Percentiles rank a stretch among this genome's conserved stretches.
Evolutionary conservation across 2,113 vertebrate genomes (phyloP).

Genomic region (Dasyurus viverrinus): DNA sequence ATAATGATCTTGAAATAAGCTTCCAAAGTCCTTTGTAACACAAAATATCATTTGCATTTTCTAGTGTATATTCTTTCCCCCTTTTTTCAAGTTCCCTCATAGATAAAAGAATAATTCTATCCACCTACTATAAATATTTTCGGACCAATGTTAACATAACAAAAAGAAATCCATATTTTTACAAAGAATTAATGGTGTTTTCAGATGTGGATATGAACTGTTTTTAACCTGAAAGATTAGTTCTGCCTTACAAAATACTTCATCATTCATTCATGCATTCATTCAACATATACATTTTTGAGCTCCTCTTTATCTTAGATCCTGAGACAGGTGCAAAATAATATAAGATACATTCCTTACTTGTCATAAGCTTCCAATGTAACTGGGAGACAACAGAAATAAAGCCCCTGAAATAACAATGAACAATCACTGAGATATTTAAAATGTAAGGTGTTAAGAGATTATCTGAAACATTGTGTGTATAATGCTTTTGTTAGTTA

Average conservation of each 20-base stretch:
- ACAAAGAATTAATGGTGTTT: not conserved
- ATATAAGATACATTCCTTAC: not conserved
- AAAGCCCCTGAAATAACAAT: not conserved
- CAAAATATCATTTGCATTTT: not conserved
- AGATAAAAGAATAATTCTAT: not conserved
- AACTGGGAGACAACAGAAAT: not conserved
- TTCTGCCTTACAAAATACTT: slow-evolving; percentile 30
- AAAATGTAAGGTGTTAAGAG: not conserved
- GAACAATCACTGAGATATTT: not conserved
- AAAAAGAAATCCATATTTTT: not conserved
- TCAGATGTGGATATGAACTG: not conserved
- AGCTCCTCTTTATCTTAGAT: not conserved
- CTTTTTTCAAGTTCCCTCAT: not conserved
- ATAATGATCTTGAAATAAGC: not conserved
- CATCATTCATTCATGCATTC: not conserved
- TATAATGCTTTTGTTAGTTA: not conserved
- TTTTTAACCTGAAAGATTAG: not conserved
- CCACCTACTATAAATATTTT: not conserved
- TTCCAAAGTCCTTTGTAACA: not conserved
- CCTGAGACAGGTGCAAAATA: not conserved
- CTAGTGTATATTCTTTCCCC: not conserved
- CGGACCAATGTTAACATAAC: not conserved
- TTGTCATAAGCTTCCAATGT: not conserved
- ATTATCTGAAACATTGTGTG: not conserved
- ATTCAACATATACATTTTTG: not conserved